Evolutionary conservation across 2,797 vertebrate genomes (phyloP), one percentile per base, ranked within the genome.

Genomic region (Agapornis canus): DNA sequence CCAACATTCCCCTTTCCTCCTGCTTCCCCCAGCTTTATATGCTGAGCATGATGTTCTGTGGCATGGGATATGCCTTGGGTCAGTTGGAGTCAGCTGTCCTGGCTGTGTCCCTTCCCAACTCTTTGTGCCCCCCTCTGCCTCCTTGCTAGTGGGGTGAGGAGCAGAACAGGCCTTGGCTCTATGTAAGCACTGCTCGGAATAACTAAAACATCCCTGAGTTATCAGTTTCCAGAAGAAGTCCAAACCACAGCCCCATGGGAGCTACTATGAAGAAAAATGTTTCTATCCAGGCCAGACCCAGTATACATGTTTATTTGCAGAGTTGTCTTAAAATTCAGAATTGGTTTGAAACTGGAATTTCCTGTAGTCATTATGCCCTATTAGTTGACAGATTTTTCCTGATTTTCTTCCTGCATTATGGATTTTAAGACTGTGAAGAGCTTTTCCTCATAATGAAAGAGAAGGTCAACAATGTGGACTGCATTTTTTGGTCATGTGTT

Each of bases 121-220:
- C 2, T 45, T 75, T 48, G 32, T 48, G 16, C 4, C 5, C 16
- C 25, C 21, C 9, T 5, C 7, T 13, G 3, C 15, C 42, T 27
- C 2, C n/a, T 59, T 2, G 0, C 54, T 29, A 11, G 15, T 31
- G 20, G 26, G 4, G 15, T 19, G 71, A 47, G 26, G 2, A 13
- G 32, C 54, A 59, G 42, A 23, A 37, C 18, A 47, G 26, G 6
- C 15, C 32, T 4, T 35, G 54, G 21, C n/a, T 57, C 21, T 35
- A 10, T 16, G 21, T 57, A 57, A 57, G 54, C 6, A 35, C 54
- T 23, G n/a, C 54, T 57, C 22, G 7, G n/a, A 57, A 9, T 23
- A 57, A 23, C n/a, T 35, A 35, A 57, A 57, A 23, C n/a, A 57
- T 35, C 54, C 32, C n/a, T 35, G 54, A 35, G 22, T 35, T 35